Percentiles rank a stretch among this genome's conserved stretches.
Conservation (phyloP, 2,113 vertebrate genomes). For the Alouatta palliata region DNA sequence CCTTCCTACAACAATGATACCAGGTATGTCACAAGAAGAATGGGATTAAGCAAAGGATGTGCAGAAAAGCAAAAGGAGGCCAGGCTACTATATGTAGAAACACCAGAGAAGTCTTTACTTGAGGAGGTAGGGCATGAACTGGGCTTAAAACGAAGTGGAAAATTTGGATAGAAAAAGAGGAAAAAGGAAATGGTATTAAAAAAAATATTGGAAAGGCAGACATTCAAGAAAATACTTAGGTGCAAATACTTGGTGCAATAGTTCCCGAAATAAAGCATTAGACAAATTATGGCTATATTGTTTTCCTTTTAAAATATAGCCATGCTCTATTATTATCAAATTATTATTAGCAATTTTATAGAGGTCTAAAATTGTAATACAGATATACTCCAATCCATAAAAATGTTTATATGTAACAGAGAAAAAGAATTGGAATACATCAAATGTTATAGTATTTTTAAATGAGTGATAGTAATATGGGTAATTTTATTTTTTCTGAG, state of each 20-base stretch:
- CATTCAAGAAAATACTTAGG: constrained; percentile 3
- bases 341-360: not conserved
- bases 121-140: not conserved
- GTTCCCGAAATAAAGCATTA: constrained; percentile 1
- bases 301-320: not conserved
- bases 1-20: not conserved
- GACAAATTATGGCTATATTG: not conserved
- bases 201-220: not conserved
- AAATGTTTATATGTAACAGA: not conserved
- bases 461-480: not conserved
- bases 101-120: not conserved
- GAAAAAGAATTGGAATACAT: not conserved
- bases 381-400: not conserved
- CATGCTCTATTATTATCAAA: not conserved
- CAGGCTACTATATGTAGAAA: not conserved
- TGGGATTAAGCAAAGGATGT: not conserved
- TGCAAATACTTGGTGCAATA: not conserved
- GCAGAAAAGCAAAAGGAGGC: not conserved
- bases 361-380: not conserved
- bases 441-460: not conserved
- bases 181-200: not conserved
- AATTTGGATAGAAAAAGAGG: not conserved
- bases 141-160: not conserved
- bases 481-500: constrained; percentile 28
- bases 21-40: not conserved